These are phyloP conservation scores for Tipula vernalis DNA, from an alignment of 2,888 invertebrate species.

Conservation along the genomic window DNA sequence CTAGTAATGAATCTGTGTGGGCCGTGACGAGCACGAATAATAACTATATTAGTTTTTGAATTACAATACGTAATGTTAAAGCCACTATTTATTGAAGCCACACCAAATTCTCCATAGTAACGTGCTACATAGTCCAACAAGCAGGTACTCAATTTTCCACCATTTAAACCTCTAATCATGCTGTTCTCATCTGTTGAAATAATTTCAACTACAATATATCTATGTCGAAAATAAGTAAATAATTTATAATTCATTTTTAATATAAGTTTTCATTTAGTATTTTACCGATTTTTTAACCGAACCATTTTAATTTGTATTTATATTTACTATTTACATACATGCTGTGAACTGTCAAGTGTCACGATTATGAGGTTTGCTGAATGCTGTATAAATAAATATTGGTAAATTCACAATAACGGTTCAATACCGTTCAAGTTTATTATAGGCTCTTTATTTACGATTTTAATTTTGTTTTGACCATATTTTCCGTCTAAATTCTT, in stretches of 20 bases:
- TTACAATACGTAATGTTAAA: constrained; percentile 71
- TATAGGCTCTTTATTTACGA: no score
- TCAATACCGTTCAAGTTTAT: no score
- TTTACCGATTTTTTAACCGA: constrained; percentile 51
- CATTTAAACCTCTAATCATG: neutral
- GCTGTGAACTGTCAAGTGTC: neutral
- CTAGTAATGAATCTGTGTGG: constrained; percentile 60
- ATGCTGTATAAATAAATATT: neutral
- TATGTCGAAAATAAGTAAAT: constrained; percentile 23
- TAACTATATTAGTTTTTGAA: constrained; percentile 57
- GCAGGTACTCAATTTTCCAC: constrained; percentile 21
- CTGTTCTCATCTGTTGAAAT: constrained; percentile 15
- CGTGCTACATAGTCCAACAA: constrained; percentile 51
- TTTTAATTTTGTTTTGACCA: no score
- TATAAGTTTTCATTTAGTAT: constrained; percentile 8
- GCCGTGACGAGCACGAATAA: constrained; percentile 59
- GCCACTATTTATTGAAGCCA: constrained; percentile 55
- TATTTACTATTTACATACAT: neutral
- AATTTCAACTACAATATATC: constrained; percentile 58
- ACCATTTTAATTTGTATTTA: constrained; percentile 38
- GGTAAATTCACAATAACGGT: neutral
- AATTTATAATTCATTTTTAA: neutral
- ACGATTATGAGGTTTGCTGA: neutral
- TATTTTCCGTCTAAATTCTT: no score
- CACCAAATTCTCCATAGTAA: constrained; percentile 64